A percentile compares a stretch with the other conserved stretches of the same genome.
These are phyloP conservation scores for Petrocephalus sullivani DNA, from an alignment of 2,797 vertebrate genomes.

Conservation along the genomic window DNA sequence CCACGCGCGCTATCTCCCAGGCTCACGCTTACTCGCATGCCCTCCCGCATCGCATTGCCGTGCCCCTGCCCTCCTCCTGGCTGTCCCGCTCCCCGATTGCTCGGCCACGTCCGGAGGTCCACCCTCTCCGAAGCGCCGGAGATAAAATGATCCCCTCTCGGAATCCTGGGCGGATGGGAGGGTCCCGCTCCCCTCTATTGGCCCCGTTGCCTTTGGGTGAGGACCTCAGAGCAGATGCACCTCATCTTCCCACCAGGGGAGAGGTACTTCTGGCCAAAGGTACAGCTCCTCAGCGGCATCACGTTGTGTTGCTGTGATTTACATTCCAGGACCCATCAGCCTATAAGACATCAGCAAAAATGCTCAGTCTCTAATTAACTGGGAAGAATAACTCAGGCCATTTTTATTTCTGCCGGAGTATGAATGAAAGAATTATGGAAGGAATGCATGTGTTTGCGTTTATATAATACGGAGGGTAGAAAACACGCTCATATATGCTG, in stretches of 20 bases:
- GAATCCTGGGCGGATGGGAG: background rate
- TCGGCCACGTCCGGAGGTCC: slow-evolving; percentile 40
- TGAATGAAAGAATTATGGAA: background rate
- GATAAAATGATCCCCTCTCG: slow-evolving; percentile 41
- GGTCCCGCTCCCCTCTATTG: background rate
- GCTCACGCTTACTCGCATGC: background rate
- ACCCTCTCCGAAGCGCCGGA: slow-evolving; percentile 44
- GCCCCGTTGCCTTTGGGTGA: background rate
- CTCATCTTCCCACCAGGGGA: background rate
- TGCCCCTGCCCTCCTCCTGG: slow-evolving; percentile 6
- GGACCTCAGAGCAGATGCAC: background rate
- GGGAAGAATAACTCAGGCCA: background rate
- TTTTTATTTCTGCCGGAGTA: background rate
- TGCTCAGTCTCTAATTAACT: background rate
- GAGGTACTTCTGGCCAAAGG: background rate
- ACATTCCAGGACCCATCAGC: background rate
- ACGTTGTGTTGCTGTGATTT: background rate
- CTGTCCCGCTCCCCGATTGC: background rate
- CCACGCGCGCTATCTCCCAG: background rate
- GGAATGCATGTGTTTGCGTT: background rate
- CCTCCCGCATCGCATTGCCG: background rate
- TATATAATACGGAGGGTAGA: background rate
- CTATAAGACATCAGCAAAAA: too few species aligned
- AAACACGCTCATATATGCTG: background rate
- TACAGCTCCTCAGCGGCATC: background rate